Base-by-base conservation (phyloP, 2,113 vertebrate species). In the Eidolon helvum region DNA sequence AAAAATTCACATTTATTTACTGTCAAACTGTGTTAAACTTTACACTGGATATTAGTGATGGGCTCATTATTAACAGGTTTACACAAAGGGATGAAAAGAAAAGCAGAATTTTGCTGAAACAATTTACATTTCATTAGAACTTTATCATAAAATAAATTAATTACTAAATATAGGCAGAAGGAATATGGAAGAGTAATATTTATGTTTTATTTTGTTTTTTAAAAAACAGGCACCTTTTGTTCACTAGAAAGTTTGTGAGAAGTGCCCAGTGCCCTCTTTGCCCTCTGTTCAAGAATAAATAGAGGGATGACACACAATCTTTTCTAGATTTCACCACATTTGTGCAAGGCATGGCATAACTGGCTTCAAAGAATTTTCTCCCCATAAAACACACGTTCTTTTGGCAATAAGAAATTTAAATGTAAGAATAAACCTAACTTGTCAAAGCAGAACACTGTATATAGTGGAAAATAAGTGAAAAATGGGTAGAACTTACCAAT, bases 1-100 rank as follows among this genome's bases (percentile, higher is more conserved):
- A 99, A 99, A 99, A 99, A 99, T 99, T 99, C 99, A 99, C 99
- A 99, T 99, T 99, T 99, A 99, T 99, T 99, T 99, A 99, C 99
- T 99, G 99, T 99, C 99, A 99, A 99, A 99, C 99, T 99, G 99
- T 99, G 99, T 99, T 99, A 99, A 99, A 99, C 99, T 99, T 99
- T 99, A 99, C 99, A 99, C 99, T 99, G 99, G 99, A 99, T 99
- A 99, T 99, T 99, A 99, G 99, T 99, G 99, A 99, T 99, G 99
- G 99, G 99, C 99, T 99, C 99, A 98, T 99, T 99, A 99, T 99
- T 99, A 99, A 99, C 99, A 99, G 99, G 99, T 99, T 99, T 99
- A 99, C 99, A 99, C 98, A 99, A 99, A 99, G 99, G 98, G 98
- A 99, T 99, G 98, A 98, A 98, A 98, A 98, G 98, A 96, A 99